Evolutionary conservation across 2,113 vertebrate genomes (phyloP).

Genomic region (Hippocampus comes): DNA sequence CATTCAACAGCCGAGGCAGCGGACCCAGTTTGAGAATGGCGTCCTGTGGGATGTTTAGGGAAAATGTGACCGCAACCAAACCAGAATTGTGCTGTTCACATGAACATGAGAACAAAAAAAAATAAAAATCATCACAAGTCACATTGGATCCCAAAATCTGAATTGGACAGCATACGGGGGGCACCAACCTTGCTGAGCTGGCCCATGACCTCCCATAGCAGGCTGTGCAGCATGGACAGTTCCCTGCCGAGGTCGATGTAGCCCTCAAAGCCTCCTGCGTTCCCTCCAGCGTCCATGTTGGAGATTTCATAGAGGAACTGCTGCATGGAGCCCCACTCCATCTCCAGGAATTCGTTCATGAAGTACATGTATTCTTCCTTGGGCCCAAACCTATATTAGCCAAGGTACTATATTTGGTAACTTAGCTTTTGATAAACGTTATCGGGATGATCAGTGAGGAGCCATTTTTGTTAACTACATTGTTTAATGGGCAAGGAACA

Average conservation of each 20-base stretch:
- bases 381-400: slow-evolving; percentile 81
- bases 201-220: slow-evolving; percentile 95
- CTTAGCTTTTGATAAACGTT: too few relatives aligned
- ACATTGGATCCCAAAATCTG: too few relatives aligned
- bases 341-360: slow-evolving; percentile 98
- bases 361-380: slow-evolving; percentile 97
- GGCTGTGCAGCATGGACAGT: slow-evolving; percentile 88
- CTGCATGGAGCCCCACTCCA: slow-evolving; percentile 98
- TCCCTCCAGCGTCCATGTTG: slow-evolving; percentile 91
- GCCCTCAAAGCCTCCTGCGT: slow-evolving; percentile 92
- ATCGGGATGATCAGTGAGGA: too few relatives aligned
- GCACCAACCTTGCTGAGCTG: slow-evolving; percentile 89
- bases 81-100: too few relatives aligned
- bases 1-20: slow-evolving; percentile 87
- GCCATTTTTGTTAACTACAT: too few relatives aligned
- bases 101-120: too few relatives aligned
- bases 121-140: too few relatives aligned
- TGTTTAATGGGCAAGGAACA: too few relatives aligned
- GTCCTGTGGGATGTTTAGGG: slow-evolving; percentile 70
- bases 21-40: slow-evolving; percentile 93
- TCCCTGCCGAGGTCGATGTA: slow-evolving; percentile 97
- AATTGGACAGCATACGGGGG: too few relatives aligned
- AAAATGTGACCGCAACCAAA: neutral
- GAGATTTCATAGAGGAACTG: slow-evolving; percentile 98
- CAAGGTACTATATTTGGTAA: too few relatives aligned